Evolutionary conservation across 2,797 vertebrate species (phyloP), one percentile per base, ranked within the genome.

Genomic region (Lophius americanus): DNA sequence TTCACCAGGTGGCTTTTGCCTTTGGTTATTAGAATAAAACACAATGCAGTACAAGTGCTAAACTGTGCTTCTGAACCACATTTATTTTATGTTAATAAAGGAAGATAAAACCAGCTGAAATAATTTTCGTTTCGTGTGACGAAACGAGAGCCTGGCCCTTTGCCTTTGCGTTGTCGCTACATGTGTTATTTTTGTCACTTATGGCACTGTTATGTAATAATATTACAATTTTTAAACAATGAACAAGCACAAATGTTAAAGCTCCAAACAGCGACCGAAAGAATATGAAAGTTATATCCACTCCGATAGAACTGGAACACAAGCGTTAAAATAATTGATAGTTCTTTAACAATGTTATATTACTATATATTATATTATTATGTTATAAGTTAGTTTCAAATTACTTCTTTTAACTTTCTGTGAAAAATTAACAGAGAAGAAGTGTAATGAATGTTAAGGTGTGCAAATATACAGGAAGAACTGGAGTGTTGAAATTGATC

Each of bases 21-120:
- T 84, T 89, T 87, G 87, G 87, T 92, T 83, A 84, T 85, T 81
- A 73, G 70, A 76, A 81, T 76, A 81, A 82, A 75, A 65, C 69
- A 83, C 82, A 85, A 84, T 70, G 66, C 73, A 37, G 75, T 78
- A 79, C 77, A 81, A 71, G 66, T 74, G 75, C 56, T 78, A 64
- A 76, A 66, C 77, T 64, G 7, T 60, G 58, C 68, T 70, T 71
- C 68, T 73, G 71, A 85, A 71, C 60, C 74, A 60, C 59, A 63
- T 60, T 68, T 64, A 82, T 70, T 76, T 85, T 79, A 86, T 86
- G 76, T 72, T 83, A 82, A 88, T 73, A 69, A 58, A 63, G 43
- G 60, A 43, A 79, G 81, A 87, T 85, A 81, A 87, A 87, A 87
- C 76, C 67, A 36, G 68, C 78, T 74, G 82, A 78, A 89, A 84